These are phyloP conservation scores for Gephyroberyx darwinii DNA, from an alignment of 2,797 vertebrate genomes.

Conservation along the genomic window DNA sequence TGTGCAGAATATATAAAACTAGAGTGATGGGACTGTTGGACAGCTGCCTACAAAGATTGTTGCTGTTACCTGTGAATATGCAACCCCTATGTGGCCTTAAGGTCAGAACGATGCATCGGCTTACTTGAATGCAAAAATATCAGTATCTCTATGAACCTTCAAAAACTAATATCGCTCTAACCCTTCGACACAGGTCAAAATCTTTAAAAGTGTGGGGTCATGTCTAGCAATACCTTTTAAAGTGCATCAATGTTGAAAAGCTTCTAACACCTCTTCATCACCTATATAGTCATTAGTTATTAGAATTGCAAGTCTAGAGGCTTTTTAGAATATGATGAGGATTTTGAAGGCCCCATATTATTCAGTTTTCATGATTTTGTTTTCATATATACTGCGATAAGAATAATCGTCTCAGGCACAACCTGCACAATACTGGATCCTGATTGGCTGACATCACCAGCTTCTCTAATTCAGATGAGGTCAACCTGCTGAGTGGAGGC, in stretches of 20 bases:
- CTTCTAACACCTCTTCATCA: neutral
- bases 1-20: neutral
- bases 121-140: slow-evolving; percentile 15
- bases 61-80: neutral
- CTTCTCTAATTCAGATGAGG: too few species aligned
- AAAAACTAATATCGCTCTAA: neutral
- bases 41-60: neutral
- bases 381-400: too few species aligned
- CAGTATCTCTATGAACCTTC: neutral
- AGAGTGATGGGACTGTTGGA: neutral
- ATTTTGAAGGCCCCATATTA: neutral
- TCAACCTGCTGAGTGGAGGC: too few species aligned
- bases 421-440: too few species aligned
- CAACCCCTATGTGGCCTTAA: slow-evolving; percentile 17
- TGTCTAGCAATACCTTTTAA: slow-evolving; percentile 17
- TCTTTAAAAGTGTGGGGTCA: neutral
- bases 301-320: neutral
- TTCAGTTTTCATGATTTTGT: too few species aligned
- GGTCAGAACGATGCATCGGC: slow-evolving; percentile 1
- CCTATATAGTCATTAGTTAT: slow-evolving; percentile 14
- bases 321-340: slow-evolving; percentile 3
- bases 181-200: neutral
- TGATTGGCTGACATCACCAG: too few species aligned
- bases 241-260: slow-evolving; percentile 36
- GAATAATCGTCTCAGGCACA: too few species aligned